A percentile compares a stretch with the other conserved stretches of the same genome.
These are phyloP conservation scores for Polietes domitor DNA, from an alignment of 2,888 invertebrate species.

Conservation along the genomic window DNA sequence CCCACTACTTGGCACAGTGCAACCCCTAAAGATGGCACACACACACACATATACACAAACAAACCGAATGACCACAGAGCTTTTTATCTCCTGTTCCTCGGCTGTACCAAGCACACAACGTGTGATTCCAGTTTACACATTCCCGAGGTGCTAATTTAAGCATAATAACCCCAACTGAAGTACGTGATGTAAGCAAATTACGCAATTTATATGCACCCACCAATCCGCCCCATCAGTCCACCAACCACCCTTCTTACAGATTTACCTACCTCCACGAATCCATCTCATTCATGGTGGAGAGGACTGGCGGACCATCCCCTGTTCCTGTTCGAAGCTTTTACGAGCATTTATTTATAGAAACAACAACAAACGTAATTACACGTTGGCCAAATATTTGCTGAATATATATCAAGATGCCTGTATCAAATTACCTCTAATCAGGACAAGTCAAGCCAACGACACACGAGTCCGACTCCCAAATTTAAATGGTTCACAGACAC, in stretches of 20 bases:
- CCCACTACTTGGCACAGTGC: not conserved
- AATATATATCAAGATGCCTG: constrained; percentile 57
- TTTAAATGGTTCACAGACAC: not conserved
- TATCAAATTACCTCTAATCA: constrained; percentile 63
- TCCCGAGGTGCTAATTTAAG: constrained; percentile 79
- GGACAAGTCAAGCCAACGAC: constrained; percentile 29
- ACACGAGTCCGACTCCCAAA: not conserved
- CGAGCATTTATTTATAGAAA: not conserved
- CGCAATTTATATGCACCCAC: constrained; percentile 77
- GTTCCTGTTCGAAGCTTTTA: not conserved
- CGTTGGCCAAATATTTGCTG: constrained; percentile 64
- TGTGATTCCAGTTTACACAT: constrained; percentile 55
- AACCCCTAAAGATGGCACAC: not conserved
- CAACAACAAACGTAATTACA: constrained; percentile 53
- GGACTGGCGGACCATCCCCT: not conserved
- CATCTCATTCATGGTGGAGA: not conserved
- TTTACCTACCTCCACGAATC: not conserved
- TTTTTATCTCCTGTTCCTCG: not conserved
- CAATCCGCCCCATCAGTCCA: not conserved
- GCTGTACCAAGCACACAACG: not conserved
- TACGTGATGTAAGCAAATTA: constrained; percentile 75
- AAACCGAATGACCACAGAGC: constrained; percentile 23
- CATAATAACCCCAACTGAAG: constrained; percentile 76
- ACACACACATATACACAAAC: constrained; percentile 31
- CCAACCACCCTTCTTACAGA: not conserved